phyloP scores from a whole-genome alignment of 2,113 vertebrate species.

The Cinclus cinclus region DNA sequence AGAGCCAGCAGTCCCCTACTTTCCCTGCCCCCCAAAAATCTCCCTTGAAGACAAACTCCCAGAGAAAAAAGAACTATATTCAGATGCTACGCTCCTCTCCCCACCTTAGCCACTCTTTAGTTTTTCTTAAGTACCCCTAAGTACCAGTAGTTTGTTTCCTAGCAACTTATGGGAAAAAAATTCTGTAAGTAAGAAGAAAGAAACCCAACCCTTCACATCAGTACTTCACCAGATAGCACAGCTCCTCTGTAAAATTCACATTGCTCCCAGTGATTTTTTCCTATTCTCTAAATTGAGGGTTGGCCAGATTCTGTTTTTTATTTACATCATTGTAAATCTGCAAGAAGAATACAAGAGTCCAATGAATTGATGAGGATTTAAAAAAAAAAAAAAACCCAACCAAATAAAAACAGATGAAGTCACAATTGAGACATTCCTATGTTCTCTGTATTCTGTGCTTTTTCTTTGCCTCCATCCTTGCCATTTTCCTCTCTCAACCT shows the following conservation, averaged over 20 bases:
- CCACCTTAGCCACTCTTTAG: too few relatives aligned
- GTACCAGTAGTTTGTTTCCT: too few relatives aligned
- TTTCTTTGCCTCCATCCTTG: not conserved
- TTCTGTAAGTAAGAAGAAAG: too few relatives aligned
- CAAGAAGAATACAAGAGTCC: not conserved
- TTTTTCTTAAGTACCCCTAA: too few relatives aligned
- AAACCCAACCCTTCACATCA: too few relatives aligned
- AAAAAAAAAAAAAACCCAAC: fast-evolving
- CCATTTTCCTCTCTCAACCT: not conserved
- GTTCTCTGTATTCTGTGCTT: not conserved
- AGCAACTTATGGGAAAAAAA: too few relatives aligned
- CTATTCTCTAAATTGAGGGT: not conserved
- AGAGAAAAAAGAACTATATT: too few relatives aligned
- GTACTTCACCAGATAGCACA: not conserved
- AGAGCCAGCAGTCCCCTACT: too few relatives aligned
- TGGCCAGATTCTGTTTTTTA: not conserved
- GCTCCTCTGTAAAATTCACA: not conserved
- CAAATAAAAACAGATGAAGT: not conserved
- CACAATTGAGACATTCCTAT: not conserved
- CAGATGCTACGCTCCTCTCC: too few relatives aligned
- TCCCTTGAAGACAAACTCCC: too few relatives aligned
- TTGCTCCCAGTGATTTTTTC: not conserved
- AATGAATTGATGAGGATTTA: not conserved
- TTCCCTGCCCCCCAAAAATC: too few relatives aligned
- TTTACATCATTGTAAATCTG: not conserved